Conservation (phyloP, 2,113 vertebrate species). For the Genyomyrus donnyi region DNA sequence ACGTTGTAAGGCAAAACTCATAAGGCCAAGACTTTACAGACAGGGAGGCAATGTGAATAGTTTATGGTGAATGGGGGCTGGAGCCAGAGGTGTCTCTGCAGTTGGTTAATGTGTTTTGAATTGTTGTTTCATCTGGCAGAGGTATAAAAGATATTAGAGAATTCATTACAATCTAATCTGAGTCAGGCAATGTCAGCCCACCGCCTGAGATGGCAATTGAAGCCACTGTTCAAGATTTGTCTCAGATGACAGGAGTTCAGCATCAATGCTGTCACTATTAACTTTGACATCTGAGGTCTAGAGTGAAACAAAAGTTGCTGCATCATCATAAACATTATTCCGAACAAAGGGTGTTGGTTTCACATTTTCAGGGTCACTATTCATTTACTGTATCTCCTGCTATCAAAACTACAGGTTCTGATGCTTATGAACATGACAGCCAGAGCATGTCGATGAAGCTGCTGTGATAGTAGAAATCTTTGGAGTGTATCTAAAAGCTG, state of each 20-base stretch:
- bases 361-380: not conserved
- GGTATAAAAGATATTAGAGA: not conserved
- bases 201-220: not conserved
- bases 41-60: not conserved
- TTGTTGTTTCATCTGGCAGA: conserved; percentile 5
- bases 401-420: not conserved
- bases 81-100: not conserved
- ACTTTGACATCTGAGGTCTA: not conserved
- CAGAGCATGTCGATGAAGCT: not conserved
- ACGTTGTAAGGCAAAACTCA: not conserved
- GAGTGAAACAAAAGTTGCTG: not conserved
- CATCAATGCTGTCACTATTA: not conserved
- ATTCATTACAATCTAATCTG: not conserved
- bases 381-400: not conserved
- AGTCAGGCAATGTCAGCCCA: not conserved
- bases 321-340: not conserved
- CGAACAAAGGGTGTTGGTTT: not conserved
- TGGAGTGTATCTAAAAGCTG: not conserved
- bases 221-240: not conserved
- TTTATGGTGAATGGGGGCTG: not conserved
- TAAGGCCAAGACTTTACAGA: not conserved
- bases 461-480: not conserved
- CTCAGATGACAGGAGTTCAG: not conserved
- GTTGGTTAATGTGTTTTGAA: not conserved
- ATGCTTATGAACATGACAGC: not conserved